Percentiles rank a stretch among this genome's conserved stretches.
Conservation (phyloP, 2,113 vertebrate species). For the Ceyx cyanopectus region DNA sequence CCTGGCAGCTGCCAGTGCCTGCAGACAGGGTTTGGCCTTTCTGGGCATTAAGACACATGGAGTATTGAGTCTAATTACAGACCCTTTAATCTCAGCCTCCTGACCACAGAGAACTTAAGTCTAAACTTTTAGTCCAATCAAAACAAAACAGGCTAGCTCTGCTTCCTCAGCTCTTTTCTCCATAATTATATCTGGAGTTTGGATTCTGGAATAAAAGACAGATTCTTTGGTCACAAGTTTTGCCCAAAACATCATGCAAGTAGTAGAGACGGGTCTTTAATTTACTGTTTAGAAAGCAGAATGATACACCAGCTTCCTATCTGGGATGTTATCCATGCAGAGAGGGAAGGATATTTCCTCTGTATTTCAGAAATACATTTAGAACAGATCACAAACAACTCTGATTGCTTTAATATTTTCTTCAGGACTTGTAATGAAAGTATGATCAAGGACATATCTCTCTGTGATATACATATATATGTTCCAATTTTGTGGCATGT, state of each 20-base stretch:
- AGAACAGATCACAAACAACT: constrained; percentile 24
- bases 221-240: constrained; percentile 37
- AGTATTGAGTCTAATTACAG: constrained; percentile 70
- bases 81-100: constrained; percentile 43
- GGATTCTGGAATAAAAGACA: constrained; percentile 47
- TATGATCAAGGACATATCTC: background rate
- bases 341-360: constrained; percentile 3
- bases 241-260: constrained; percentile 36
- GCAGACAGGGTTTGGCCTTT: constrained; percentile 34
- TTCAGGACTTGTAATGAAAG: background rate
- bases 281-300: constrained; percentile 40
- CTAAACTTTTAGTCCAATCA: constrained; percentile 62
- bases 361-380: constrained; percentile 30
- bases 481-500: background rate
- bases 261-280: constrained; percentile 38
- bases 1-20: constrained; percentile 19
- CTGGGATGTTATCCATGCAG: background rate
- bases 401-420: constrained; percentile 19
- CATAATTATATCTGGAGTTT: constrained; percentile 62
- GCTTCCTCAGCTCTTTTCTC: constrained; percentile 64
- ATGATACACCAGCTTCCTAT: constrained; percentile 22
- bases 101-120: constrained; percentile 42
- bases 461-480: background rate
- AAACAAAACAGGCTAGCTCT: constrained; percentile 50
- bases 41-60: constrained; percentile 56